Evolutionary conservation across 2,113 vertebrate species (phyloP), one percentile per base, ranked within the genome.

Genomic region (Ceyx melanurus): DNA sequence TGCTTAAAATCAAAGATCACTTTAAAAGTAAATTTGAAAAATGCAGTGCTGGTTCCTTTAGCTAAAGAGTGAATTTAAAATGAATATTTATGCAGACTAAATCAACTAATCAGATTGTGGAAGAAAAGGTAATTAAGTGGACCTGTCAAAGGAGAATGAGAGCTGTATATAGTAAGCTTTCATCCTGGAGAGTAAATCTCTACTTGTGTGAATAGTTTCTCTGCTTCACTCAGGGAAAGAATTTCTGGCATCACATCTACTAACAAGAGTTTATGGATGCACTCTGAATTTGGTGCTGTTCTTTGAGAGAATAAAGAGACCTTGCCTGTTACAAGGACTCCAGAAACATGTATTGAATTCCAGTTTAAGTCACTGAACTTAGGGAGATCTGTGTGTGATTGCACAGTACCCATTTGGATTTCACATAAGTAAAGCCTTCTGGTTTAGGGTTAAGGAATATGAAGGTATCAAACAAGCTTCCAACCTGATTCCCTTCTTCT

Each of bases 51-150:
- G 2, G 10, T 77, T 88, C 33, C 4, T 67, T 60, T 95, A 46
- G 82, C 92, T 80, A 91, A 94, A 77, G 23, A 42, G 31, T 25
- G 74, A 80, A 83, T 74, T 82, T 80, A 46, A 82, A 89, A 86
- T 51, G 2, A 94, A 93, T 94, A 85, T 83, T 85, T 87, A 85
- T 58, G 42, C 28, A 82, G 33, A 29, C 45, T 92, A 82, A 94
- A 80, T 77, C 43, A 92, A 57, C 74, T 75, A 61, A 87, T 80
- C 10, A 78, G 90, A 90, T 90, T 4, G 80, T 35, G 45, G 19
- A 81, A 83, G 54, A 78, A 85, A 95, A 94, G 13, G 26, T 86
- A 90, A 80, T 89, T 95, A 94, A 79, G 33, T 87, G 71, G 60
- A 58, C 37, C 28, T 80, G 78, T 82, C 84, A 93, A 86, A 77